A percentile compares a stretch with the other conserved stretches of the same genome.
phyloP scores from a whole-genome alignment of 2,888 invertebrate species.

The Drosophila neutralis region DNA sequence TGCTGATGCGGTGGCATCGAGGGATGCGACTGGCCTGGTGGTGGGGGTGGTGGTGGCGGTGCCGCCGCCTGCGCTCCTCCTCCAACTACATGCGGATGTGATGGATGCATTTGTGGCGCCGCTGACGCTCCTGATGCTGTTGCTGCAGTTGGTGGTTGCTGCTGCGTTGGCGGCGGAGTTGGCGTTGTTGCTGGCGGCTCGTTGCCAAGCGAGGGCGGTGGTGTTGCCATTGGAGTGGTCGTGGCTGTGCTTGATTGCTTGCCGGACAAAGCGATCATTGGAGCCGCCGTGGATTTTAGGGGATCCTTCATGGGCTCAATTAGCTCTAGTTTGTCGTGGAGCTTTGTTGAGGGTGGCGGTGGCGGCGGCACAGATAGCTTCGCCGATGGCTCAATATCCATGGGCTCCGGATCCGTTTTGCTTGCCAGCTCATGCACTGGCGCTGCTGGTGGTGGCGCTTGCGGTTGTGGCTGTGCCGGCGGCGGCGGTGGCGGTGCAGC shows the following conservation, averaged over 20 bases:
- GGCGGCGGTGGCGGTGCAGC: conserved; percentile 4
- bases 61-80: conserved; percentile 8
- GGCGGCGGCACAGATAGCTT: conserved; percentile 81
- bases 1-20: conserved; percentile 80
- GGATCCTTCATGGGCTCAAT: conserved; percentile 36
- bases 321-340: conserved; percentile 61
- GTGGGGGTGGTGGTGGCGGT: conserved; percentile 69
- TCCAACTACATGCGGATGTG: conserved; percentile 58
- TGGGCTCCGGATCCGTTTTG: conserved; percentile 83
- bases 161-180: conserved; percentile 84
- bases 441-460: conserved; percentile 10
- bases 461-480: conserved; percentile 4
- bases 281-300: conserved; percentile 36
- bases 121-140: conserved; percentile 34
- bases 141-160: conserved; percentile 50
- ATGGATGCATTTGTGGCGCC: conserved; percentile 83
- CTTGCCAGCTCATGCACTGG: conserved; percentile 75
- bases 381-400: conserved; percentile 83
- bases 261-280: conserved; percentile 22
- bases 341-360: conserved; percentile 66
- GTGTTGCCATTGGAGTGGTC: conserved; percentile 51
- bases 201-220: conserved; percentile 36
- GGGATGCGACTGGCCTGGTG: conserved; percentile 74
- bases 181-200: conserved; percentile 80
- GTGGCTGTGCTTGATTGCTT: conserved; percentile 52